Percentiles rank a stretch among this genome's conserved stretches.
Conservation (phyloP, 2,797 vertebrate genomes). For the Trematomus bernacchii region DNA sequence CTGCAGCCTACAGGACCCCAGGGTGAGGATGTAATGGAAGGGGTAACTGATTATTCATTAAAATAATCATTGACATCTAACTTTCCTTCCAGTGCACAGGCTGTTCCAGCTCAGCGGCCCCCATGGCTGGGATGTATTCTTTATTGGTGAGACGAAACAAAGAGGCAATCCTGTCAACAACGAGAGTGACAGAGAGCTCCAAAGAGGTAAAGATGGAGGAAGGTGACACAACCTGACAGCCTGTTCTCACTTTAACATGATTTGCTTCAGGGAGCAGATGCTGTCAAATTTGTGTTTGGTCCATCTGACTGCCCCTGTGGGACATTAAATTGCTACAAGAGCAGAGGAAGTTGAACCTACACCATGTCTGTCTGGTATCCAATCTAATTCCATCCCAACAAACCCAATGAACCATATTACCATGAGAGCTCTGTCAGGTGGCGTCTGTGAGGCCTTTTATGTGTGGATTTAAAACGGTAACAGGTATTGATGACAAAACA, state of each 20-base stretch:
- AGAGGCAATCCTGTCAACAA: constrained; percentile 56
- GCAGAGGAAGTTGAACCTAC: constrained; percentile 58
- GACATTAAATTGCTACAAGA: constrained; percentile 69
- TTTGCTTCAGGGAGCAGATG: constrained; percentile 68
- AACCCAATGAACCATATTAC: constrained; percentile 46
- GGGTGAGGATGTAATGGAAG: constrained; percentile 14
- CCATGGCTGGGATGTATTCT: constrained; percentile 54
- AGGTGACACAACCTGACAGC: constrained; percentile 69
- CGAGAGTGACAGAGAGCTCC: constrained; percentile 30
- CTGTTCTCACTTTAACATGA: constrained; percentile 74
- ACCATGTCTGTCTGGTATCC: constrained; percentile 54
- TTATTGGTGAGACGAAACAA: constrained; percentile 59
- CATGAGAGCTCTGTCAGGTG: constrained; percentile 58
- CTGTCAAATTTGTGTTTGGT: constrained; percentile 77
- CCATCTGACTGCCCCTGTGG: constrained; percentile 49
- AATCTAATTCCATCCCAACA: constrained; percentile 69
- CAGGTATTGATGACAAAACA: background rate
- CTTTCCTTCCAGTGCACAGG: constrained; percentile 29
- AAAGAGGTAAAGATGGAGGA: constrained; percentile 54
- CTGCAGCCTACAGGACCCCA: constrained; percentile 1
- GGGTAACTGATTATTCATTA: constrained; percentile 56
- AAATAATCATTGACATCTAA: constrained; percentile 57
- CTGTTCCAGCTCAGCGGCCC: constrained; percentile 35
- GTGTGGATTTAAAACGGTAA: constrained; percentile 25
- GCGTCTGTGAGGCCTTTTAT: constrained; percentile 21